phyloP scores from a whole-genome alignment of 2,888 invertebrate genomes.

The Chrysopilus asiliformis region DNA sequence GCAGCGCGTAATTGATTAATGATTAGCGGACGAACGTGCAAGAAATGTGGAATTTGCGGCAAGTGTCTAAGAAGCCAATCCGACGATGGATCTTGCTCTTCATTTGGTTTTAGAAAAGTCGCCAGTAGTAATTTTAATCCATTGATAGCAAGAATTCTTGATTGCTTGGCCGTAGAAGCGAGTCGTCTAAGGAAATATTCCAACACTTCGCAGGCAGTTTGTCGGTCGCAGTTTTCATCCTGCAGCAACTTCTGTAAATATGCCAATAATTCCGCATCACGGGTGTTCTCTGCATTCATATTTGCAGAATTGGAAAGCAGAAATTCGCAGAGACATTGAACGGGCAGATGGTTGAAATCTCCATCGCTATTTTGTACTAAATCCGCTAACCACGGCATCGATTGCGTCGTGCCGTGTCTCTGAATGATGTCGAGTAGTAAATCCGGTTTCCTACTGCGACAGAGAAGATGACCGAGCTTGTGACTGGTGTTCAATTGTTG shows the following conservation, averaged over 20 bases:
- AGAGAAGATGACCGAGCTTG: conserved; percentile 77
- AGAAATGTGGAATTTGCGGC: conserved; percentile 68
- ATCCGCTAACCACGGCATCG: conserved; percentile 95
- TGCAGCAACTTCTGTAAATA: conserved; percentile 43
- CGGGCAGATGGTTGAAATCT: conserved; percentile 67
- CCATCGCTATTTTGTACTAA: conserved; percentile 81
- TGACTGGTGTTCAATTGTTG: conserved; percentile 62
- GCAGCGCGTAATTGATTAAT: conserved; percentile 67
- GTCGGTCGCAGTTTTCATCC: conserved; percentile 39
- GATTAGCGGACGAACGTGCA: conserved; percentile 52
- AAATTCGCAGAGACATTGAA: conserved; percentile 96
- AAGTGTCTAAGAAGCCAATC: conserved; percentile 49
- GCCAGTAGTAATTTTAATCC: conserved; percentile 57
- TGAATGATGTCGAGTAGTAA: conserved; percentile 86
- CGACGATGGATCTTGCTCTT: conserved; percentile 25
- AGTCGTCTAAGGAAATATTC: conserved; percentile 80
- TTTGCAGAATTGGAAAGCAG: conserved; percentile 55
- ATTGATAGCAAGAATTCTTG: conserved; percentile 56
- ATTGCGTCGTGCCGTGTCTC: conserved; percentile 74
- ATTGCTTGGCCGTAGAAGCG: conserved; percentile 65
- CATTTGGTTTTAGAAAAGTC: conserved; percentile 23
- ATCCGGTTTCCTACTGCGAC: conserved; percentile 79
- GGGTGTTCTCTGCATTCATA: conserved; percentile 50
- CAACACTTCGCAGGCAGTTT: conserved; percentile 67
- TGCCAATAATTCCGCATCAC: conserved; percentile 54